Evolutionary conservation across 2,888 invertebrate species (phyloP).

Genomic region (Gymnocheta viridis): DNA sequence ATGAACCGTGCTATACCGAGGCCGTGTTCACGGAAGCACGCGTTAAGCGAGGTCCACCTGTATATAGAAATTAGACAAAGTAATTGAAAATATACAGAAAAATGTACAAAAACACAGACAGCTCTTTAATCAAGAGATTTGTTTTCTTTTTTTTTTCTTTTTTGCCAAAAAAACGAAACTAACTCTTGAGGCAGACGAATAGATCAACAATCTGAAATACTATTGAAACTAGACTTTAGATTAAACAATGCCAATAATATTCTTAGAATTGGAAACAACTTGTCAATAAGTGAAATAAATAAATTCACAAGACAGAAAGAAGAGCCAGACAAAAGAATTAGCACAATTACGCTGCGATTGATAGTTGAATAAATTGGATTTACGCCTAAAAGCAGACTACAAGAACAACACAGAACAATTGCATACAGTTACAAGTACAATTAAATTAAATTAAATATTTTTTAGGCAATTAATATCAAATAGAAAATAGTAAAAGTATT

Average conservation of each 20-base stretch:
- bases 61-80: neutral
- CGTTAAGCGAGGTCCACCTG: no score
- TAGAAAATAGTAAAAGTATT: neutral
- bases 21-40: no score
- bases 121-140: neutral
- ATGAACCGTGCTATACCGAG: no score
- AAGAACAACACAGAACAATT: neutral
- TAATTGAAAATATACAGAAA: neutral
- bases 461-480: neutral
- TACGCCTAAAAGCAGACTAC: neutral
- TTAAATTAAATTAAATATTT: neutral
- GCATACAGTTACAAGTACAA: neutral
- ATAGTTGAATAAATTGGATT: neutral
- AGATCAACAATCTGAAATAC: constrained; percentile 16
- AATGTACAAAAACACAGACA: neutral
- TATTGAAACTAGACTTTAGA: constrained; percentile 4
- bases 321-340: neutral
- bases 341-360: neutral
- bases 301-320: neutral
- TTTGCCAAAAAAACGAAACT: neutral
- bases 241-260: neutral
- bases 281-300: neutral
- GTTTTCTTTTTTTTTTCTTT: no score
- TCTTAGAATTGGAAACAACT: constrained; percentile 6
- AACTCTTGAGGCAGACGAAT: constrained; percentile 14